Conservation (phyloP, 2,888 invertebrate genomes). For the Sepiola atlantica region DNA sequence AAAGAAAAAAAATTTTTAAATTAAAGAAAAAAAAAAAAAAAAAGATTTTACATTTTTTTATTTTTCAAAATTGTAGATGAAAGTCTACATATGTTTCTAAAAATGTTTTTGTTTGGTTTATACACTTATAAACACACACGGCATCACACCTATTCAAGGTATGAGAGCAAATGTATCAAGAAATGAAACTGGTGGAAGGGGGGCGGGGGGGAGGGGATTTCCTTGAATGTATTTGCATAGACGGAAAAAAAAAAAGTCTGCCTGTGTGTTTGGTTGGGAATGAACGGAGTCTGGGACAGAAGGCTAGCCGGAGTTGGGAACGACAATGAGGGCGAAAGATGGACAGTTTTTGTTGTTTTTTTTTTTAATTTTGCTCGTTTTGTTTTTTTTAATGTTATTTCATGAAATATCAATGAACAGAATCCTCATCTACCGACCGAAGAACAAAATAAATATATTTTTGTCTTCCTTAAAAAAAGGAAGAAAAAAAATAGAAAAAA, state of each 20-base stretch:
- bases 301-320: not conserved
- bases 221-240: not conserved
- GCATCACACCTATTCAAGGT: not conserved
- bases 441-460: not conserved
- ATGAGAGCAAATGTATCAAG: not conserved
- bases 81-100: not conserved
- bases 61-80: not conserved
- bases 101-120: not conserved
- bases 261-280: not conserved
- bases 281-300: too few relatives aligned
- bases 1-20: not conserved
- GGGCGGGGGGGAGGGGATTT: not conserved
- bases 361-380: not conserved
- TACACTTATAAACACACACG: not conserved
- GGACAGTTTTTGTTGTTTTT: not conserved
- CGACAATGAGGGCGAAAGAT: not conserved
- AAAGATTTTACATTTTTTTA: not conserved
- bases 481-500: not conserved
- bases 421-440: not conserved
- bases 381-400: not conserved
- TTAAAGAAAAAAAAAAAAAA: not conserved
- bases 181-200: not conserved
- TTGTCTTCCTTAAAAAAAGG: not conserved
- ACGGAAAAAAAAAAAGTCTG: not conserved
- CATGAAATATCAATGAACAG: not conserved